These are phyloP conservation scores for Sebastiscus tertius DNA, from an alignment of 2,797 vertebrate species.

Conservation along the genomic window DNA sequence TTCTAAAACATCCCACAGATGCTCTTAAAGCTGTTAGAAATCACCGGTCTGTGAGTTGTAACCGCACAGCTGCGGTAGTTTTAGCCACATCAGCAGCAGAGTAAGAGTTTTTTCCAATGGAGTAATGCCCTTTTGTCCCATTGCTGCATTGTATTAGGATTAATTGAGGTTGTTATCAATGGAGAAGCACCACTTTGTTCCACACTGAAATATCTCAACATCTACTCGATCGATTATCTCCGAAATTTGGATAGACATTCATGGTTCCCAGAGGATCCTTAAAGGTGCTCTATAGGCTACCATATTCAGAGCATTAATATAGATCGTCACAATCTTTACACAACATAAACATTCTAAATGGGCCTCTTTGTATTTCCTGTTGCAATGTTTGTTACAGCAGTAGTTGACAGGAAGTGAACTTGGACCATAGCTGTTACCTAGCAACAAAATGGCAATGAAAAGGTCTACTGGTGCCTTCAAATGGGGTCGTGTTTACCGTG, in stretches of 20 bases:
- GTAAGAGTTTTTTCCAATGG: not conserved
- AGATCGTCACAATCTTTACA: not conserved
- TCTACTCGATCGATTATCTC: not conserved
- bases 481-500: no score
- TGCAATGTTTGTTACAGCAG: no score
- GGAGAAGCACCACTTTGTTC: not conserved
- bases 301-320: not conserved
- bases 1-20: conserved; percentile 4
- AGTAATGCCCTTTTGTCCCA: not conserved
- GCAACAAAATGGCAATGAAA: no score
- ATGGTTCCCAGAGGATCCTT: not conserved
- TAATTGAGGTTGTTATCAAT: not conserved
- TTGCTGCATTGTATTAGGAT: not conserved
- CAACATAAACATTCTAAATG: not conserved
- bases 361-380: not conserved
- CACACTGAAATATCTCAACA: not conserved
- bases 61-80: not conserved
- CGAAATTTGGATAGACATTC: not conserved
- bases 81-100: conserved; percentile 5
- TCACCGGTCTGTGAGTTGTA: not conserved
- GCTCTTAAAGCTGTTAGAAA: not conserved
- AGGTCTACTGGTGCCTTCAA: no score
- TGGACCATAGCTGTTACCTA: no score
- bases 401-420: no score
- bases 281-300: not conserved